These are phyloP conservation scores for Amiota mariae DNA, from an alignment of 2,888 invertebrate species.

Conservation along the genomic window DNA sequence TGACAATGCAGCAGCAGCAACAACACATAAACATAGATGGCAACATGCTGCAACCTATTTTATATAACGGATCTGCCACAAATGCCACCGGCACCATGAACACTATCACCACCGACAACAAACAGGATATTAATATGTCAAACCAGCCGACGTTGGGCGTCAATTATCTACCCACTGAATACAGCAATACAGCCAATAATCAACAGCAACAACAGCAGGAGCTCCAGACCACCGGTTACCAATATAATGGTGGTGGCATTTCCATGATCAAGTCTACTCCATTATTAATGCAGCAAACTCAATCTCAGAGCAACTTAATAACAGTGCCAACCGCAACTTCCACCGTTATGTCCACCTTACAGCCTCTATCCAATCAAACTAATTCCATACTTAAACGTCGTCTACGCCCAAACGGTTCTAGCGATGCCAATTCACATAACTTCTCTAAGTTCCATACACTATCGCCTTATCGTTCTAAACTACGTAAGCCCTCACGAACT, in stretches of 20 bases:
- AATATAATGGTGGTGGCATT: neutral
- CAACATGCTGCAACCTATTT: constrained; percentile 49
- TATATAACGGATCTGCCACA: constrained; percentile 53
- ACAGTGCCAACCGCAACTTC: constrained; percentile 24
- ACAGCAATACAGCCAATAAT: constrained; percentile 1
- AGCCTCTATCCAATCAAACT: constrained; percentile 69
- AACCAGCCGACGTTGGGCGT: constrained; percentile 36
- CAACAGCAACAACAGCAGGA: constrained; percentile 20
- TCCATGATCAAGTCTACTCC: neutral
- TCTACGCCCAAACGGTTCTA: constrained; percentile 63
- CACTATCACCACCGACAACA: constrained; percentile 2
- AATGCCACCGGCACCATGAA: constrained; percentile 29
- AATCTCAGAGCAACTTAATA: neutral
- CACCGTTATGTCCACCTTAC: constrained; percentile 53
- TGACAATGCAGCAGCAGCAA: neutral
- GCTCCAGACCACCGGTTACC: neutral
- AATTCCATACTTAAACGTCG: constrained; percentile 72
- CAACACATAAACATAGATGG: constrained; percentile 43
- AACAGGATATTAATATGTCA: constrained; percentile 48
- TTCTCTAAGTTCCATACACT: constrained; percentile 67
- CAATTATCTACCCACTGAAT: constrained; percentile 24
- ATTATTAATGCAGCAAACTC: constrained; percentile 33
- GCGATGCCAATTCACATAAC: constrained; percentile 54
- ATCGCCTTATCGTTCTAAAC: constrained; percentile 70
- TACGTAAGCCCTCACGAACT: constrained; percentile 72